A percentile compares a stretch with the other conserved stretches of the same genome.
These are phyloP conservation scores for Zaprionus ghesquierei DNA, from an alignment of 1,140 invertebrate species.

Conservation along the genomic window DNA sequence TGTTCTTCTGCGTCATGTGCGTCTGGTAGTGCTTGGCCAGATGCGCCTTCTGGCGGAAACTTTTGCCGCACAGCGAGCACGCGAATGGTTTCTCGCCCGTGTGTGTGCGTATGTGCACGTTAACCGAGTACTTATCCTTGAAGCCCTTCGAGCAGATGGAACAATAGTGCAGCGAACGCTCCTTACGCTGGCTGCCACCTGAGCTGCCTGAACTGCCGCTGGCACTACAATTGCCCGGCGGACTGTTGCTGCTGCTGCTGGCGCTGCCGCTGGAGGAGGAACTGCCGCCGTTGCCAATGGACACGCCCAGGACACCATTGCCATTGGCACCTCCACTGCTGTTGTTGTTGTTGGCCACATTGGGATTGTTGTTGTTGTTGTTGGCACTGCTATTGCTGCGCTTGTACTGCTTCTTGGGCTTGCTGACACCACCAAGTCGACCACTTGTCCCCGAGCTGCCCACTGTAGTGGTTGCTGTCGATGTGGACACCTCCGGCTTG, in stretches of 20 bases:
- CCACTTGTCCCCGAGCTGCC: constrained; percentile 22
- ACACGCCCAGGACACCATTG: constrained; percentile 82
- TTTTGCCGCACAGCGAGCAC: constrained; percentile 94
- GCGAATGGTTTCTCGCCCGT: constrained; percentile 94
- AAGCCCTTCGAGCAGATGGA: constrained; percentile 96
- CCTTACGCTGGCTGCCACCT: constrained; percentile 86
- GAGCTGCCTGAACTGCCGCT: constrained; percentile 59
- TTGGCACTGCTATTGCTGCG: constrained; percentile 76
- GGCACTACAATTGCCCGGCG: constrained; percentile 51
- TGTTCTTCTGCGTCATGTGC: constrained; percentile 91
- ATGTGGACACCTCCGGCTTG: constrained; percentile 70
- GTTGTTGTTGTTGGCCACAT: constrained; percentile 70
- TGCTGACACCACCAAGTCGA: constrained; percentile 54
- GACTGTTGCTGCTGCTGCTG: constrained; percentile 70
- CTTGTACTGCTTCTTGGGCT: constrained; percentile 84
- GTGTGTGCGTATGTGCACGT: constrained; percentile 95
- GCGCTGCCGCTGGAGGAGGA: constrained; percentile 68
- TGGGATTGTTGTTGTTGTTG: constrained; percentile 68
- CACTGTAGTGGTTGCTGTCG: constrained; percentile 43
- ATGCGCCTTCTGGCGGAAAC: constrained; percentile 97
- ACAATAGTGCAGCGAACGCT: constrained; percentile 94
- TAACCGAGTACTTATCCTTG: constrained; percentile 96
- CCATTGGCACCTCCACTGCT: constrained; percentile 82
- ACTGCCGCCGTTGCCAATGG: constrained; percentile 50
- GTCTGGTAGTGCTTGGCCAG: constrained; percentile 98